Base-by-base conservation (phyloP, 1,140 invertebrate species). In the Hycleus phaleratus region DNA sequence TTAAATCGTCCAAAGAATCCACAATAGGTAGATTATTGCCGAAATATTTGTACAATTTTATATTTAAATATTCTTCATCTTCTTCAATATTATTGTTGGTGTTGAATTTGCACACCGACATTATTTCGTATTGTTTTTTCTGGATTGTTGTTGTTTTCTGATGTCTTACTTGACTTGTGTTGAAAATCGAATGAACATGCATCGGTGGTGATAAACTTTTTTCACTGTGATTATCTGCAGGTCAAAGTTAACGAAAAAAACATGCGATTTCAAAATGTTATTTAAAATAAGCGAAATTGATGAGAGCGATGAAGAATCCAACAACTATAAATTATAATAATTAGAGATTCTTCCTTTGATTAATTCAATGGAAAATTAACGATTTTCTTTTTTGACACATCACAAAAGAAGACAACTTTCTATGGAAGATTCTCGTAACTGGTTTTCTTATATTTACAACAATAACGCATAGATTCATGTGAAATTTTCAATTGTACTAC, bases 1-100 rank as follows among this genome's bases (percentile, higher is more conserved):
- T 82, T 11, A 96, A 74, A 56, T 90, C 86, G 6, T 85, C 77
- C n/a, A 96, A 73, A 4, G 72, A 82, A 0, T 77, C 64, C 11
- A 77, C 67, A 38, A 64, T 59, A 6, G 70, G 69, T 26, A 73
- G 39, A n/a, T 43, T 46, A 52, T 60, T 50, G 1, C 66, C 65
- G 38, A 71, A 49, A 49, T 68, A 51, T 51, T 70, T 68, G 38
- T 59, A 63, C 26, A 68, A 54, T 9, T 62, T 68, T 25, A 67
- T 54, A 49, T 68, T 63, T 32, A 59, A 59, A 54, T 58, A 54
- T 26, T 56, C 49, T 4, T 62, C 64, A 9, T 59, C 53, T 4
- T 59, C 58, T n/a, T 51, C 26, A 9, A 54, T 47, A 46, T 53
- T 38, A 3, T 58, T 44, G 7, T 56, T 46, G 24, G 48, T 57